Evolutionary conservation across 2,888 invertebrate genomes (phyloP).

Genomic region (Tetragnatha montana): DNA sequence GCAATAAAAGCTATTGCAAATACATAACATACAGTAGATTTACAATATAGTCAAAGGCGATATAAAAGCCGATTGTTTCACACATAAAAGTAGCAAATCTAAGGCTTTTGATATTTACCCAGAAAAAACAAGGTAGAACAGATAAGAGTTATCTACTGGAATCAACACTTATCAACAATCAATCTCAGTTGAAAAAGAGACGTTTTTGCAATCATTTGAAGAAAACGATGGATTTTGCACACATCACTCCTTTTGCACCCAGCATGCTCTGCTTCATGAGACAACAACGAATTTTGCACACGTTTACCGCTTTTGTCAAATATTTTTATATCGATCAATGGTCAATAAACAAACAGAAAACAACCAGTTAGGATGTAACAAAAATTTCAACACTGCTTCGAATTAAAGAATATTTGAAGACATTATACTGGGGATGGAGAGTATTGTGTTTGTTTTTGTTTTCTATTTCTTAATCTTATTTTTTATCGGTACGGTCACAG

Average conservation of each 20-base stretch:
- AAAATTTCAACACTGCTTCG: no score
- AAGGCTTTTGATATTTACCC: conserved; percentile 21
- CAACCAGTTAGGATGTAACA: no score
- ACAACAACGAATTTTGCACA: conserved; percentile 47
- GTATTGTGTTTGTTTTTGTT: no score
- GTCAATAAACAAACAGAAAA: no score
- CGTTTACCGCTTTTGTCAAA: conserved; percentile 20
- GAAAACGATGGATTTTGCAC: conserved; percentile 57
- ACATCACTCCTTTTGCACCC: conserved; percentile 70
- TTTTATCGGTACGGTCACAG: no score
- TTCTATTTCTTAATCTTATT: no score
- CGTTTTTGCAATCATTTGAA: conserved; percentile 5
- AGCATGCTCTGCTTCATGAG: conserved; percentile 53
- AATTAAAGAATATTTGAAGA: no score
- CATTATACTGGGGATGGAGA: no score
- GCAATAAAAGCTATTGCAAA: no score
- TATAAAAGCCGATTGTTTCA: not conserved
- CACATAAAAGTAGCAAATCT: not conserved
- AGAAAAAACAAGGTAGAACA: not conserved
- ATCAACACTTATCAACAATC: conserved; percentile 19
- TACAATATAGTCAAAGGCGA: not conserved
- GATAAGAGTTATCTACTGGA: conserved; percentile 22
- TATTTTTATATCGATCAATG: not conserved
- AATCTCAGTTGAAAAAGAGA: not conserved
- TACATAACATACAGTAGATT: no score